Conservation (phyloP, 2,797 vertebrate species). For the Vespertilio murinus region DNA sequence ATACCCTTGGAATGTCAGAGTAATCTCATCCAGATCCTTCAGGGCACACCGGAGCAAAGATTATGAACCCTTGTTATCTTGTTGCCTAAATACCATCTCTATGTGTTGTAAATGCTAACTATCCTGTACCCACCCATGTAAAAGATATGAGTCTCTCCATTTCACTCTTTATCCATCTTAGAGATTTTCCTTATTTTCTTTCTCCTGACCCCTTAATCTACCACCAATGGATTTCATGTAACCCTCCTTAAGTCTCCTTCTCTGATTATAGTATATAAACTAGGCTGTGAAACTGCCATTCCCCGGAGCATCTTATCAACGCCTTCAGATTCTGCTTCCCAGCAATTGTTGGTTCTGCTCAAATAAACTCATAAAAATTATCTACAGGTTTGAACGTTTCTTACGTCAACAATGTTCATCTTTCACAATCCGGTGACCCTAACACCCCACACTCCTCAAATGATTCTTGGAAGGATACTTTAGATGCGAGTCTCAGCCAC, state of each 20-base stretch:
- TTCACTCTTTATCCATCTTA: not conserved
- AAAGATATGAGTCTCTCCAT: not conserved
- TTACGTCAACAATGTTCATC: not conserved
- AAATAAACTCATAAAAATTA: not conserved
- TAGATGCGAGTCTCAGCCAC: not conserved
- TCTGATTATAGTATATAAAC: not conserved
- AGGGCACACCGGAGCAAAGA: not conserved
- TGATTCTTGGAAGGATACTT: constrained; percentile 24
- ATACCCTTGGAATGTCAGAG: not conserved
- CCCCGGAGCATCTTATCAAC: not conserved
- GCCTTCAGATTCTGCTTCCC: not conserved
- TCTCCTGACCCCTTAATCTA: not conserved
- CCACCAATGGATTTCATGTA: not conserved
- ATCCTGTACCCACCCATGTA: not conserved
- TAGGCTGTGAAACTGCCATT: not conserved
- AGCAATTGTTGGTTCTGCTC: not conserved
- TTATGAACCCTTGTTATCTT: not conserved
- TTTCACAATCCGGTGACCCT: constrained; percentile 30
- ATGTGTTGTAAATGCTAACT: not conserved
- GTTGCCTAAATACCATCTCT: not conserved
- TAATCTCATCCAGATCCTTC: not conserved
- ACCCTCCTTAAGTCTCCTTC: not conserved
- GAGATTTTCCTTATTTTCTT: not conserved
- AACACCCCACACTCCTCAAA: not conserved
- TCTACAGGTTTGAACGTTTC: not conserved